phyloP scores from a whole-genome alignment of 2,797 vertebrate genomes.

The Peromyscus aztecus region DNA sequence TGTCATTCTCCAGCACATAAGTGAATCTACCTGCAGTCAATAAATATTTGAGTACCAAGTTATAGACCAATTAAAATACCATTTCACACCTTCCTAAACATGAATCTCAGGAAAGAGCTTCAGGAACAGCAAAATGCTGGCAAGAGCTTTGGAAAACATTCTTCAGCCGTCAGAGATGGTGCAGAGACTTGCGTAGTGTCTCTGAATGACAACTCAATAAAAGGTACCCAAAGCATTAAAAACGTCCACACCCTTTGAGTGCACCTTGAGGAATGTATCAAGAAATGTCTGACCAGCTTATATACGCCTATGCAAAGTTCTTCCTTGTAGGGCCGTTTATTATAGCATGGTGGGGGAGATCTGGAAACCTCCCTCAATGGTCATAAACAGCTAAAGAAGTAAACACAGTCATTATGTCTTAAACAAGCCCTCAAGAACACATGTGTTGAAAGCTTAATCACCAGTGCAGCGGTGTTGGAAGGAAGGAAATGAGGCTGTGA shows the following conservation, averaged over 20 bases:
- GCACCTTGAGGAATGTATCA: not conserved
- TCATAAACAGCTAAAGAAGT: constrained; percentile 3
- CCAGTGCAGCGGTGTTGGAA: not conserved
- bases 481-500: not conserved
- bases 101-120: constrained; percentile 13
- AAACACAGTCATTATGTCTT: not conserved
- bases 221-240: not conserved
- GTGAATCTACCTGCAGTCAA: not conserved
- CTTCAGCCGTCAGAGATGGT: not conserved
- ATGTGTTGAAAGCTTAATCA: not conserved
- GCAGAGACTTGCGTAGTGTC: not conserved
- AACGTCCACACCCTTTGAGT: constrained; percentile 23
- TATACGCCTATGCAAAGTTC: not conserved
- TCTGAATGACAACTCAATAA: not conserved
- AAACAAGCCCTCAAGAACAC: not conserved
- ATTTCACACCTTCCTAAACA: constrained; percentile 32
- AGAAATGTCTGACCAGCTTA: not conserved
- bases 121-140: constrained; percentile 11
- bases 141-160: not conserved
- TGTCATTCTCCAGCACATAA: not conserved
- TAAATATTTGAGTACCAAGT: not conserved
- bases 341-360: not conserved
- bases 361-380: not conserved
- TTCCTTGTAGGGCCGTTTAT: not conserved
- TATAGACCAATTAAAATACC: constrained; percentile 32